Evolutionary conservation across 2,797 vertebrate species (phyloP), one percentile per base, ranked within the genome.

Genomic region (Centropyge bicolor): DNA sequence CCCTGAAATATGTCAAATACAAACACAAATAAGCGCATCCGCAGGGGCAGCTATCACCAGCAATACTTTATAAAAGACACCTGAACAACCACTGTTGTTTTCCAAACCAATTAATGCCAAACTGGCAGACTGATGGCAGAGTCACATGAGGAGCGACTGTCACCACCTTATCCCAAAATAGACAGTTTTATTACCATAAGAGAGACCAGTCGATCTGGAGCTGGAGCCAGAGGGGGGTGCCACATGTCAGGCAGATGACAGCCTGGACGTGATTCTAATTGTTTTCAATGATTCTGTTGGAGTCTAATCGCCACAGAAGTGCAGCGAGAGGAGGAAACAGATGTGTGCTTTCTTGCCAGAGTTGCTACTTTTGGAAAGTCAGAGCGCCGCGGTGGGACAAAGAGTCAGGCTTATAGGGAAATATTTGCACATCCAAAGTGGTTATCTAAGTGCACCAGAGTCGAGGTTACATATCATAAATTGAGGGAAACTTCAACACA

Each of bases 221-320:
- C 81, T 61, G 75, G 31, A 91, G 84, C 78, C 83, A 69, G 73
- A 64, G 60, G 81, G 70, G 60, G 71, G 60, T 80, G 71, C 79
- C 77, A 83, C 83, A 83, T 86, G 88, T 91, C 92, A 91, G 67
- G 74, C 78, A 78, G 75, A 85, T 74, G 92, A 93, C 93, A 92
- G 89, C 77, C 74, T 63, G 77, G 89, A 90, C 76, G 82, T 94
- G 89, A 93, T 91, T 93, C 91, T 95, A 95, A 95, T 94, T 89
- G 94, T 92, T 93, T 94, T 88, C 90, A 94, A 94, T 95, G 94
- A 94, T 92, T 92, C 72, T 86, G 83, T 93, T 84, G 91, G 84
- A 89, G 90, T 92, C 78, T 84, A 86, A 86, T 79, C 51, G 16
- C 67, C 70, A 73, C 62, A 80, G 81, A 90, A 76, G 62, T 80